phyloP scores from a whole-genome alignment of 1,140 invertebrate genomes.

The Nasonia giraulti region DNA sequence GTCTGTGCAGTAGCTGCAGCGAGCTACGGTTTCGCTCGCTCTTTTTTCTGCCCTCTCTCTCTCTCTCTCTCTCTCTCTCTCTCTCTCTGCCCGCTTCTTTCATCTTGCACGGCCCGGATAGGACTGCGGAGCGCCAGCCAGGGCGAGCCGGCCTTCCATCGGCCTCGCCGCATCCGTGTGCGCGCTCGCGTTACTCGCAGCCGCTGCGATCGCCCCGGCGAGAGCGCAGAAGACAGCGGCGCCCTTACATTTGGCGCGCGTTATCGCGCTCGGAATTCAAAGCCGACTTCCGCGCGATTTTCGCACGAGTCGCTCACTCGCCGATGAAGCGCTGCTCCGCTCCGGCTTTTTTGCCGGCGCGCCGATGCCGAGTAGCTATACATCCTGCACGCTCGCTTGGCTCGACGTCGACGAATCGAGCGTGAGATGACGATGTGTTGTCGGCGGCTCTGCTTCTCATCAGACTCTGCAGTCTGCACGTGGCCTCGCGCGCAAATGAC shows the following conservation, averaged over 20 bases:
- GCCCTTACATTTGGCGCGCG: too few relatives aligned
- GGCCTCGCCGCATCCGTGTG: too few relatives aligned
- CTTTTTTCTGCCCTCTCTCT: constrained; percentile 46
- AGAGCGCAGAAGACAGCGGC: too few relatives aligned
- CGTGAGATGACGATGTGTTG: constrained; percentile 14
- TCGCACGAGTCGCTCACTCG: not conserved
- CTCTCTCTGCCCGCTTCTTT: too few relatives aligned
- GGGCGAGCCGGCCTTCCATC: too few relatives aligned
- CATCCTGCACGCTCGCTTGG: not conserved
- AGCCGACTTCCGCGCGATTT: constrained; percentile 24
- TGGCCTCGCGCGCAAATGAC: constrained; percentile 59
- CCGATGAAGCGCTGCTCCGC: not conserved
- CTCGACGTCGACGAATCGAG: constrained; percentile 16
- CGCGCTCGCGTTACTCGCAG: too few relatives aligned
- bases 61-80: not conserved
- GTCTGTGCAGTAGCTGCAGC: too few relatives aligned
- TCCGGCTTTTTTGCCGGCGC: constrained; percentile 1
- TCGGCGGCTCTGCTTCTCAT: constrained; percentile 61
- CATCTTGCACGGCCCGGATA: too few relatives aligned
- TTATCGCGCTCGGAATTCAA: too few relatives aligned
- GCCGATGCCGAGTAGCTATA: not conserved
- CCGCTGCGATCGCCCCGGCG: too few relatives aligned
- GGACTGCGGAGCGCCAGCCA: too few relatives aligned
- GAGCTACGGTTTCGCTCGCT: not conserved
- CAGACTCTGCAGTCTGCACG: constrained; percentile 58